Evolutionary conservation across 2,797 vertebrate genomes (phyloP), one percentile per base, ranked within the genome.

Genomic region (Neosalanx taihuensis): DNA sequence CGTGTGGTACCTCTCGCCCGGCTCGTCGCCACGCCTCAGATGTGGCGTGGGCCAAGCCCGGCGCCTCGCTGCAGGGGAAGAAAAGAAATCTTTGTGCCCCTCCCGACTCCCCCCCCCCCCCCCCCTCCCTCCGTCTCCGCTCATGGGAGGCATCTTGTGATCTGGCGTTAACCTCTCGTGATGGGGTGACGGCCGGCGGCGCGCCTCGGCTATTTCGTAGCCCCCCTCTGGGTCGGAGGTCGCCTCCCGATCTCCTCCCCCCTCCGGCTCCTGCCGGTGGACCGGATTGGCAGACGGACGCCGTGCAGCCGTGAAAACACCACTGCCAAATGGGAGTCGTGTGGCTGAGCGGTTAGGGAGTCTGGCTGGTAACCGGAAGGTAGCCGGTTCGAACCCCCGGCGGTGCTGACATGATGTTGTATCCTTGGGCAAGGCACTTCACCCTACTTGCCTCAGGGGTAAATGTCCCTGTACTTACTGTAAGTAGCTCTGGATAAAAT

Each of bases 141-240:
- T 76, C 78, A 64, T 12, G 6, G 80, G 87, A 85, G 85, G 84
- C 84, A 86, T 90, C 91, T 91, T 92, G 91, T 93, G 92, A 92
- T 89, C 67, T 69, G 77, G 78, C 70, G 79, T 91, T 91, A 92
- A 90, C 87, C 79, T 81, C 81, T 88, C 86, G 85, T 82, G 76
- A 82, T 82, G 77, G 75, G 31, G 4, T 86, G 89, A 88, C 82
- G 70, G 76, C 81, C 84, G 76, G 73, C 83, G 82, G 83, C 82
- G 75, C 70, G 79, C 75, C 75, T 71, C 69, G 79, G 69, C 85
- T 79, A 75, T 81, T 89, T 82, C 5, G 84, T 86, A 89, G 23
- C 23, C 23, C 86, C 78, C 75, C 81, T 56, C 18, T n/a, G 51
- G 51, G 51, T 67, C 77, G 67, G 58, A 73, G 80, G 80, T 84